Evolutionary conservation across 1,140 invertebrate genomes (phyloP).

Genomic region (Zaprionus gabonicus): DNA sequence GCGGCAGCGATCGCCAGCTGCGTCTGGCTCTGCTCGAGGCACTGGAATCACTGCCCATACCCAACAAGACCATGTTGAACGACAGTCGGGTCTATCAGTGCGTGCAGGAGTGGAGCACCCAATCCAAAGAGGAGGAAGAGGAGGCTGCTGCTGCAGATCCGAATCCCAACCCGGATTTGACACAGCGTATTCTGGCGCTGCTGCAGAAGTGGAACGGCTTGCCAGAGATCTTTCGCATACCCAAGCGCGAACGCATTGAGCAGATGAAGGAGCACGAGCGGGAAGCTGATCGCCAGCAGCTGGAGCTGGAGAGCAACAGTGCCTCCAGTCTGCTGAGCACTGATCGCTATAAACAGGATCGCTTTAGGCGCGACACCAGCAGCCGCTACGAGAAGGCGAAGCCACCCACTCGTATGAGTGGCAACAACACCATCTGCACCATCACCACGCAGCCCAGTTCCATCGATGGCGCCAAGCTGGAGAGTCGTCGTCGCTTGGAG

Average conservation of each 20-base stretch:
- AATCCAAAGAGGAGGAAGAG: neutral
- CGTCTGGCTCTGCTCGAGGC: slow-evolving; percentile 92
- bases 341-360: slow-evolving; percentile 84
- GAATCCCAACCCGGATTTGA: slow-evolving; percentile 1
- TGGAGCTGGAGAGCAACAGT: slow-evolving; percentile 33
- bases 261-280: slow-evolving; percentile 97
- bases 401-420: slow-evolving; percentile 56
- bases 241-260: slow-evolving; percentile 96
- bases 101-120: slow-evolving; percentile 91
- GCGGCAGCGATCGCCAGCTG: slow-evolving; percentile 85
- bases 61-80: slow-evolving; percentile 96
- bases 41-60: slow-evolving; percentile 93
- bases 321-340: slow-evolving; percentile 35
- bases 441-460: slow-evolving; percentile 40
- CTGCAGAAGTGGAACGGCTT: slow-evolving; percentile 53
- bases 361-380: slow-evolving; percentile 69
- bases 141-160: neutral
- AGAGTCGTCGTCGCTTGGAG: slow-evolving; percentile 29
- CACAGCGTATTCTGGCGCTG: slow-evolving; percentile 23
- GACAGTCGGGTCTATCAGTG: slow-evolving; percentile 95
- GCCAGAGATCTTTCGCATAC: slow-evolving; percentile 93
- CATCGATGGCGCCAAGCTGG: slow-evolving; percentile 14
- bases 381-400: slow-evolving; percentile 46
- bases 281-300: slow-evolving; percentile 87
- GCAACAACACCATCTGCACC: slow-evolving; percentile 70